phyloP scores from a whole-genome alignment of 2,797 vertebrate genomes.

The Cyclopterus lumpus region DNA sequence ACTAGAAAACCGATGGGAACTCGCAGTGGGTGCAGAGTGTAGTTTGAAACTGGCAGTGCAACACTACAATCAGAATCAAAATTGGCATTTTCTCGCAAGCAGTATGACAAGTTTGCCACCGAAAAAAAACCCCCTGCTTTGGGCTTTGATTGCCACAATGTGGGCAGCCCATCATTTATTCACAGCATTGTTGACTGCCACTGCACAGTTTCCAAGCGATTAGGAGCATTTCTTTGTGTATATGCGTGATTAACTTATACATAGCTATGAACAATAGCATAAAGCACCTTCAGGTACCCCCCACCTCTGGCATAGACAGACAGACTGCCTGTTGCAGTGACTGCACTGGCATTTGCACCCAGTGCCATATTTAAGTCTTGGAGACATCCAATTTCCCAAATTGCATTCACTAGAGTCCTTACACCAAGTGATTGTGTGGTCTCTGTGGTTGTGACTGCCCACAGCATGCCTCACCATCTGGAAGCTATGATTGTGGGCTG shows the following conservation, averaged over 20 bases:
- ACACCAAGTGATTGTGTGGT: conserved; percentile 65
- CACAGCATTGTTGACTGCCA: not conserved
- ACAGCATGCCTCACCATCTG: conserved; percentile 69
- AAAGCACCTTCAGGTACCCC: not conserved
- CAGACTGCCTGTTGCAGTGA: too few species aligned
- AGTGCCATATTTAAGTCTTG: conserved; percentile 7
- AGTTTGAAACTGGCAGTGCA: conserved; percentile 38
- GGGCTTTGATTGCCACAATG: conserved; percentile 36
- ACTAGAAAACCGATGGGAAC: conserved; percentile 53
- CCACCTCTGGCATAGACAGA: too few species aligned
- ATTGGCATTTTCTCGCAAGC: conserved; percentile 45
- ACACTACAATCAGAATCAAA: conserved; percentile 39
- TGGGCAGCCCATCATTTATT: conserved; percentile 2
- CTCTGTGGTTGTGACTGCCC: conserved; percentile 58
- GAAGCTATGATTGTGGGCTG: conserved; percentile 72
- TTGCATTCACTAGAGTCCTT: conserved; percentile 34
- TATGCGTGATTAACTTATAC: not conserved
- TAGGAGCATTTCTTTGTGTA: not conserved
- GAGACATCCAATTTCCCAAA: conserved; percentile 46
- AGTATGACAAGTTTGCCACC: conserved; percentile 31
- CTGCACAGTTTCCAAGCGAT: conserved; percentile 1
- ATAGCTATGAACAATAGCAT: not conserved
- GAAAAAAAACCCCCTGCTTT: not conserved
- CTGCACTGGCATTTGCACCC: conserved; percentile 28
- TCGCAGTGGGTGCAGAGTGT: conserved; percentile 33